Base-by-base conservation (phyloP, 2,797 vertebrate species). In the Botia almorhae region DNA sequence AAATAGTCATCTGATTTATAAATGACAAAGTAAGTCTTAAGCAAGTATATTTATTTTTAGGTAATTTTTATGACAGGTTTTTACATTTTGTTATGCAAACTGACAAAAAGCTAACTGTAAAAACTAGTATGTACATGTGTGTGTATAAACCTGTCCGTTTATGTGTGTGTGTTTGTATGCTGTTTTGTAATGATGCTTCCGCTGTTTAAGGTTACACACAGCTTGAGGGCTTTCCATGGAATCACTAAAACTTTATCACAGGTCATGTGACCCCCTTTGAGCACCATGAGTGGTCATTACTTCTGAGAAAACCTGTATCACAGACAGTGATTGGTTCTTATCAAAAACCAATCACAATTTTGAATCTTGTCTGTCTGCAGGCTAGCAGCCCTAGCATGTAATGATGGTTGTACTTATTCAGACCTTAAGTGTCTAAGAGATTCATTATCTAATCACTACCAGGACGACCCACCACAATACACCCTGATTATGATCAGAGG, bases 401-500 rank as follows among this genome's bases (percentile, higher is more conserved):
- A 70, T 76, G 74, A 82, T 56, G 60, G 61, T 71, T 76, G 53
- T 70, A 77, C 73, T 74, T 94, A 95, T 95, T 96, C 95, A 96
- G 95, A 90, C 77, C 82, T 83, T 74, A 92, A 93, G 95, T 95
- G 94, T 93, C 96, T 96, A 93, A 96, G 94, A 97, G 95, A 94
- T 87, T 96, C 95, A 98, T 97, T 98, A 97, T 97, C 95, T 97
- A 97, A 98, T 98, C 96, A 98, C 95, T 94, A 92, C 93, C 94
- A 94, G 92, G 95, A 93, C 95, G 76, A 94, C 94, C 89, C 88
- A 93, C 94, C 94, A 95, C 95, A 95, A 96, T 94, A 91, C 95
- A 93, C 93, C 94, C 95, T 96, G 95, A 97, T 95, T 93, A 95
- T 90, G 90, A 92, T 69, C 61, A 73, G 82, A 73, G 68, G 65